Conservation (phyloP, 2,113 vertebrate genomes). For the Grammomys surdaster region DNA sequence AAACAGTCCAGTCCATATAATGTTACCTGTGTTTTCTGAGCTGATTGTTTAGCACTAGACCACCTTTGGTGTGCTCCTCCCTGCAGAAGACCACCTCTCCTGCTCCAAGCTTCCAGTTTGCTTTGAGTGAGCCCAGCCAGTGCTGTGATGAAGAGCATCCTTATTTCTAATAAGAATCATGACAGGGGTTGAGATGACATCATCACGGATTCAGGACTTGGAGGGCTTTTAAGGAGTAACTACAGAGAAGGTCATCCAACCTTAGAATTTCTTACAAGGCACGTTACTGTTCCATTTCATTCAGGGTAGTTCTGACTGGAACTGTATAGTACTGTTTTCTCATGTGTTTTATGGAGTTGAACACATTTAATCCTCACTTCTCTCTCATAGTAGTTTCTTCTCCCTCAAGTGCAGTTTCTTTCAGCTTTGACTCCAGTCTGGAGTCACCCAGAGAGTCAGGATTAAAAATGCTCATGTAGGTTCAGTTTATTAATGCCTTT, state of each 20-base stretch:
- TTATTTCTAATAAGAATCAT: not conserved
- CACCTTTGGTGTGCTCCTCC: not conserved
- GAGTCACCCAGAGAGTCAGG: fast-evolving
- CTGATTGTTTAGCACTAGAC: not conserved
- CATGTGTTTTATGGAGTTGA: not conserved
- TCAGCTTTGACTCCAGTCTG: fast-evolving
- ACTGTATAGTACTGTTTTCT: not conserved
- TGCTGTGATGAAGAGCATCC: not conserved
- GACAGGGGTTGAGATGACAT: fast-evolving
- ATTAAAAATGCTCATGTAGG: not conserved
- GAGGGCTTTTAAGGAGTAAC: not conserved
- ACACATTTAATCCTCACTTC: not conserved
- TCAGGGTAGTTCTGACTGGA: not conserved
- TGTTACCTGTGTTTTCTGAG: not conserved
- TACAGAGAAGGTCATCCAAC: not conserved
- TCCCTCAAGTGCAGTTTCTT: not conserved
- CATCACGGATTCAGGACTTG: fast-evolving
- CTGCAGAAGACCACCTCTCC: too few relatives aligned
- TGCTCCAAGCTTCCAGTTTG: not conserved
- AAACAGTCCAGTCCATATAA: not conserved
- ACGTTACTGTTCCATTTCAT: not conserved
- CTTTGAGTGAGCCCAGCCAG: not conserved
- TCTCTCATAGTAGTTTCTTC: not conserved
- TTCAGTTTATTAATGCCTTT: not conserved
- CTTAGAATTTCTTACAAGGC: not conserved